Evolutionary conservation across 1,140 invertebrate species (phyloP), one percentile per base, ranked within the genome.

Genomic region (Megalopta genalis): DNA sequence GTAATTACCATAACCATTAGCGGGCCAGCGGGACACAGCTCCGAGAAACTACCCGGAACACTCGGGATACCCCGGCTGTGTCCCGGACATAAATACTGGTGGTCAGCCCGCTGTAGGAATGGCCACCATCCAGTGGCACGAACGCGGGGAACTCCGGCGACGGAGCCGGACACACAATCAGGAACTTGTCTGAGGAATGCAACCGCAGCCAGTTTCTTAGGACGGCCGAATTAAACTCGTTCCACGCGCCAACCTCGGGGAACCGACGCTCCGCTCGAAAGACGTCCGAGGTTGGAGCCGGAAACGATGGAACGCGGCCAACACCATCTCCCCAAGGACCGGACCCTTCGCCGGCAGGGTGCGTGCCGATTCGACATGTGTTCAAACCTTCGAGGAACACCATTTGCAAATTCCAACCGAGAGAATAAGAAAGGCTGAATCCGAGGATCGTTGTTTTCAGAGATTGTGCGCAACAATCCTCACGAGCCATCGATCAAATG

Each of bases 1-100:
- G 91, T 92, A 92, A 92, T 92, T 92, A 92, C 91, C 91, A 92
- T 92, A 92, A 92, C 91, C 91, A 92, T 92, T 92, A 92, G 91
- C 88, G 88, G 88, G 86, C 83, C 78, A 84, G 85, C 85, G 84
- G 83, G 79, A 83, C 81, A 75, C 39, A 63, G 78, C 67, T 57
- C 49, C 84, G 81, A 83, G 85, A 86, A 86, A 86, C 84, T 87
- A 84, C 81, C 77, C 84, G 85, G 84, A 86, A 86, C 84, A 86
- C 77, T 86, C 77, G 78, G 78, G 81, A 87, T 84, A 84, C 81
- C 78, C 81, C 62, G 82, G 84, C 84, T 86, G 86, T 88, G 88
- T 88, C 86, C 86, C 52, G 77, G 86, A 87, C 89, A 90, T 90
- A 90, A 90, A 90, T 90, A 90, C 84, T 86, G 78, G 89, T 89